Evolutionary conservation across 2,888 invertebrate species (phyloP).

Genomic region (Tanytarsus gracilentus): DNA sequence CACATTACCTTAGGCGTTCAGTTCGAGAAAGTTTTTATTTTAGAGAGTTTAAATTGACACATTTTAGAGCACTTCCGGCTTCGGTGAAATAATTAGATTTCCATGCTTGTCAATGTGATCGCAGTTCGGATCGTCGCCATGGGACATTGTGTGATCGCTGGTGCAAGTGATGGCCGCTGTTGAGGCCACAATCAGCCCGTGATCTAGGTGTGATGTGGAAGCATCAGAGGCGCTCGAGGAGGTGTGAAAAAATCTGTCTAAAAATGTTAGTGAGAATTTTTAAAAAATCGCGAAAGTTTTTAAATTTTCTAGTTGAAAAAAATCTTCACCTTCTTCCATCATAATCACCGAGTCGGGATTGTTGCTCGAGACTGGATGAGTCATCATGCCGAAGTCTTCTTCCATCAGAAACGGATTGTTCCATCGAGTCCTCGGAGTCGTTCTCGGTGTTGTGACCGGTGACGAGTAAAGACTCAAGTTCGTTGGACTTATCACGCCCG

Average conservation of each 20-base stretch:
- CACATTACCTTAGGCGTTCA: slow-evolving; percentile 20
- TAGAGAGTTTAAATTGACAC: neutral
- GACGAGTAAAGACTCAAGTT: slow-evolving; percentile 78
- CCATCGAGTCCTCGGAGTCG: slow-evolving; percentile 70
- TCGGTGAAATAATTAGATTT: slow-evolving; percentile 27
- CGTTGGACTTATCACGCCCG: slow-evolving; percentile 81
- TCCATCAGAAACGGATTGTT: slow-evolving; percentile 83
- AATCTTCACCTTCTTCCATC: slow-evolving; percentile 67
- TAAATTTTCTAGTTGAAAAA: neutral
- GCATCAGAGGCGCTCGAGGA: slow-evolving; percentile 29
- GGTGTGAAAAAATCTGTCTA: slow-evolving; percentile 31
- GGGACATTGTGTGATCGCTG: slow-evolving; percentile 23
- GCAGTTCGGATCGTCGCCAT: neutral
- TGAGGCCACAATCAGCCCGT: slow-evolving; percentile 22
- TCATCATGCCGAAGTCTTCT: slow-evolving; percentile 92
- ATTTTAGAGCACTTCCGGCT: slow-evolving; percentile 26
- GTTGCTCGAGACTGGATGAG: slow-evolving; percentile 54
- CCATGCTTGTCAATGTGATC: slow-evolving; percentile 23
- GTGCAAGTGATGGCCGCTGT: slow-evolving; percentile 12
- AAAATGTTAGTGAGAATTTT: neutral
- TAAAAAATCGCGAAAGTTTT: neutral
- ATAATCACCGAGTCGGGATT: slow-evolving; percentile 60
- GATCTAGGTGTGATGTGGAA: slow-evolving; percentile 29
- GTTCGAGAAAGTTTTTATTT: neutral
- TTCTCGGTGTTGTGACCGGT: slow-evolving; percentile 59